Evolutionary conservation across 2,797 vertebrate genomes (phyloP), one percentile per base, ranked within the genome.

Genomic region (Rhinatrema bivittatum): DNA sequence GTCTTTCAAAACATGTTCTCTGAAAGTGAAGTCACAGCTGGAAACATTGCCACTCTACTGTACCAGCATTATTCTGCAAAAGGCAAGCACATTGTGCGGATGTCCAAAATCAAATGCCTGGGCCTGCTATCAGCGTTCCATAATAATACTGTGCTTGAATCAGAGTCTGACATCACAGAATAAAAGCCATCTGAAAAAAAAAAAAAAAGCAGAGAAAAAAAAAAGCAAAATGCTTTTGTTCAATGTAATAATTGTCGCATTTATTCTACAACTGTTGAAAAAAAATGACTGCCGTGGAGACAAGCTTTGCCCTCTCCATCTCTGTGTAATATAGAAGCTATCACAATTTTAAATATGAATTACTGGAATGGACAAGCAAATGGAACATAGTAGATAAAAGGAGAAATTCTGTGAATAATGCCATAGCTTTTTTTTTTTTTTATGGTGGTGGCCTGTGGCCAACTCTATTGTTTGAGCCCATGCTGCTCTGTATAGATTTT

Each of bases 401-500:
- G 35, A 17, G 34, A 35, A 10, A 10, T 37, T 43, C 32, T 21
- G n/a, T 32, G 42, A 39, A 44, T n/a, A n/a, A n/a, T n/a, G n/a
- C n/a, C n/a, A n/a, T 32, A 46, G 36, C 46, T 1, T 28, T 57
- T 56, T 48, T 41, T 36, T 1, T 28, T 57, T 56, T 48, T 41
- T 36, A 26, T 50, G 18, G 48, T 56, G 41, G 45, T 29, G 35
- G 46, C 52, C 35, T 29, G 64, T 50, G 66, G 36, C 60, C 60
- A 67, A 56, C 52, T 48, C 48, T 20, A 16, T 16, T 4, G 16
- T 59, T 30, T 35, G 35, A 36, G 48, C 20, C 42, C 56, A 37
- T 17, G 25, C 50, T 64, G 57, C 25, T 60, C 46, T 50, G 54
- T 64, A 61, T 66, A 64, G 50, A 59, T 32, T 26, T 64, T 64